These are phyloP conservation scores for Meiosimyza decipiens DNA, from an alignment of 2,888 invertebrate genomes.

Conservation along the genomic window DNA sequence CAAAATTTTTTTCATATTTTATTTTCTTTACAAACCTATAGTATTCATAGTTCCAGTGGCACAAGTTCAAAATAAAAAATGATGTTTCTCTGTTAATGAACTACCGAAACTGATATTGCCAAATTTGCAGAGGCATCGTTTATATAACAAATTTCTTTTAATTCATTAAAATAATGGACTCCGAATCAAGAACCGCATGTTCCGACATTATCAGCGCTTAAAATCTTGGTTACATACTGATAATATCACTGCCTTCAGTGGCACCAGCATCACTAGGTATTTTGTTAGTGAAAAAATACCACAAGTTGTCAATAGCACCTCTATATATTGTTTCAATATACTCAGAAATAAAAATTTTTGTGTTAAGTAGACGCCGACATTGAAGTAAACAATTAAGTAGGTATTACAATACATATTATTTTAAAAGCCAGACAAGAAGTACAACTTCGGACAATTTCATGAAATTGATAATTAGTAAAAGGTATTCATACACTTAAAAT, in stretches of 20 bases:
- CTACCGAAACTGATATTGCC: not conserved
- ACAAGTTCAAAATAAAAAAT: not conserved
- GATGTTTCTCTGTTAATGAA: not conserved
- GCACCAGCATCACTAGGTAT: too few relatives aligned
- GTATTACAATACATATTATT: too few relatives aligned
- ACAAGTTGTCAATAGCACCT: too few relatives aligned
- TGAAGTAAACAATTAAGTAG: too few relatives aligned
- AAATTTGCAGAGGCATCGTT: not conserved
- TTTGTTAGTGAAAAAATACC: too few relatives aligned
- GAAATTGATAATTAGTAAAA: too few relatives aligned
- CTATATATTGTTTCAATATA: too few relatives aligned
- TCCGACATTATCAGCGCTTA: not conserved
- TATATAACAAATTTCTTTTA: conserved; percentile 3
- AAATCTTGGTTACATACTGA: conserved; percentile 20
- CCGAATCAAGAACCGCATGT: not conserved
- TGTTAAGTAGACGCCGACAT: too few relatives aligned
- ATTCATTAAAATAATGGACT: conserved; percentile 22
- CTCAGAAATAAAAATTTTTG: too few relatives aligned
- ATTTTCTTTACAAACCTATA: conserved; percentile 4
- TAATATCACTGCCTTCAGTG: not conserved
- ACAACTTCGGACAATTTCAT: too few relatives aligned
- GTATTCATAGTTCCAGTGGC: conserved; percentile 1
- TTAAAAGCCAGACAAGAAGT: too few relatives aligned
- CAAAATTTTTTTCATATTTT: not conserved
- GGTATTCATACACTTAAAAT: too few relatives aligned